Evolutionary conservation across 1,140 invertebrate genomes (phyloP).

Genomic region (Thaumatotibia leucotreta): DNA sequence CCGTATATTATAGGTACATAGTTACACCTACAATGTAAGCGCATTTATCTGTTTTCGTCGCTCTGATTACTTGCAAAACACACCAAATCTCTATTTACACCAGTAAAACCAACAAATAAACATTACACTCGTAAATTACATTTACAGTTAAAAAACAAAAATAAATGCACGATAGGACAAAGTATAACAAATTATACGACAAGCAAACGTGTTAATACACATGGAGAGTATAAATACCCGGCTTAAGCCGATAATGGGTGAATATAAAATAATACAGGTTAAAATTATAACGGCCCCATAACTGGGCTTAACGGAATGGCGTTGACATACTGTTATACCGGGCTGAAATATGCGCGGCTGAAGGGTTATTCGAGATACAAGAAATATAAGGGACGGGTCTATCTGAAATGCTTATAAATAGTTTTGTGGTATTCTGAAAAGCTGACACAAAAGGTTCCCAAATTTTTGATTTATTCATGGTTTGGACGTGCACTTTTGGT

Average conservation of each 20-base stretch:
- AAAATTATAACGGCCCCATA: slow-evolving; percentile 49
- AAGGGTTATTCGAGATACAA: not conserved
- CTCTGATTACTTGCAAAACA: no score
- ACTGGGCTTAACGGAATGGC: slow-evolving; percentile 40
- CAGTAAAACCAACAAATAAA: not conserved
- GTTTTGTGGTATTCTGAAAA: no score
- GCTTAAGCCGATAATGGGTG: slow-evolving; percentile 39
- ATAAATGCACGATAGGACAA: slow-evolving; percentile 21
- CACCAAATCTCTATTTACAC: not conserved
- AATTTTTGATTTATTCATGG: no score
- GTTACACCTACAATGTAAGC: no score
- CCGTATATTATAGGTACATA: no score
- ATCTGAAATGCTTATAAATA: no score
- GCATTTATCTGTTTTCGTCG: no score
- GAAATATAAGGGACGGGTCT: no score
- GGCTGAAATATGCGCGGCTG: slow-evolving; percentile 31
- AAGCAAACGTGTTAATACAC: slow-evolving; percentile 17
- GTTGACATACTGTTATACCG: slow-evolving; percentile 40
- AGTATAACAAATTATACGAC: slow-evolving; percentile 9
- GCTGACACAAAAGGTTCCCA: no score
- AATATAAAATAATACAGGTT: slow-evolving; percentile 45
- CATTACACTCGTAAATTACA: not conserved
- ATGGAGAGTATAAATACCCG: slow-evolving; percentile 34
- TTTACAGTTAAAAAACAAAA: slow-evolving; percentile 17
- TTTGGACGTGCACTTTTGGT: no score